Evolutionary conservation across 2,797 vertebrate genomes (phyloP).

Genomic region (Clarias laeviceps): DNA sequence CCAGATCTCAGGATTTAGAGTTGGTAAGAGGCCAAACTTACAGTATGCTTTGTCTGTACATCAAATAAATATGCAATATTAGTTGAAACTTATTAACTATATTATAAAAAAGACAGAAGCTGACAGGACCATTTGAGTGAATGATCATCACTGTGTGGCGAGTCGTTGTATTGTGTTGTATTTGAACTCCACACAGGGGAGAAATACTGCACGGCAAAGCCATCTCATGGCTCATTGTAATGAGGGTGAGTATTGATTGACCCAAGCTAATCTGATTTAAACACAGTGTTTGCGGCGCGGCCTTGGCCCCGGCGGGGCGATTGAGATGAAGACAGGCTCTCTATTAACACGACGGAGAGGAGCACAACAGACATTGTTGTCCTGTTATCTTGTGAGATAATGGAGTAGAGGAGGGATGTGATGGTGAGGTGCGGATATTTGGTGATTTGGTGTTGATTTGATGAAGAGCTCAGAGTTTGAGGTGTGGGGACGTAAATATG

Average conservation of each 20-base stretch:
- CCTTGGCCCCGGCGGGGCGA: slow-evolving; percentile 65
- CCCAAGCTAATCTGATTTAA: slow-evolving; percentile 85
- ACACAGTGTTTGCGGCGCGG: slow-evolving; percentile 70
- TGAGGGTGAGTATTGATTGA: slow-evolving; percentile 80
- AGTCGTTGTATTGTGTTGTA: slow-evolving; percentile 86
- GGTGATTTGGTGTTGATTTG: not conserved
- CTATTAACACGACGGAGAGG: slow-evolving; percentile 18
- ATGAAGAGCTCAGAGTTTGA: not conserved
- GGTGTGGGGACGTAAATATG: too few species aligned
- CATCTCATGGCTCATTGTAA: slow-evolving; percentile 74
- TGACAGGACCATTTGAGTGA: not conserved
- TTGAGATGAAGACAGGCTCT: slow-evolving; percentile 36
- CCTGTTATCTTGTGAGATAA: slow-evolving; percentile 19
- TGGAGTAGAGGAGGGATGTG: not conserved
- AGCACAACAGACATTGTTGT: slow-evolving; percentile 5
- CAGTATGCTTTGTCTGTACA: not conserved
- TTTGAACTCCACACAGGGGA: slow-evolving; percentile 77
- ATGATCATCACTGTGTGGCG: not conserved
- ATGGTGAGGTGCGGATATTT: slow-evolving; percentile 13
- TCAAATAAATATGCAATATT: not conserved
- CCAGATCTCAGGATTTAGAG: not conserved
- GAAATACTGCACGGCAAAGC: slow-evolving; percentile 74
- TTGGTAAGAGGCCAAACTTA: not conserved
- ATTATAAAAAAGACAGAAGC: not conserved
- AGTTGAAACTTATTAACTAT: not conserved